These are phyloP conservation scores for Oxystoma pomonae DNA, from an alignment of 2,888 invertebrate species.

Conservation along the genomic window DNA sequence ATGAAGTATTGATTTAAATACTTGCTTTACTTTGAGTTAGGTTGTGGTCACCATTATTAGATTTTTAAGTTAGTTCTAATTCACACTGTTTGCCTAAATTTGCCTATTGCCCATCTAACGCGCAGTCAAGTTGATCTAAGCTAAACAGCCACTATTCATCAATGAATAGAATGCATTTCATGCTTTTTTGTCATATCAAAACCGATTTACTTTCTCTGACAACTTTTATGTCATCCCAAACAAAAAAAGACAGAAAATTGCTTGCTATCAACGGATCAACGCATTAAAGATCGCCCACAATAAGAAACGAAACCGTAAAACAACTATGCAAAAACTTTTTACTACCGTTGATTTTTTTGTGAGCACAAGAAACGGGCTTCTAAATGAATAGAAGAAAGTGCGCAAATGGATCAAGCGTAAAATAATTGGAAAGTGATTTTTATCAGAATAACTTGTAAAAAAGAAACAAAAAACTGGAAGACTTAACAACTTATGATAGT, in stretches of 20 bases:
- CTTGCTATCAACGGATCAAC: not conserved
- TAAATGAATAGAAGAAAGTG: slow-evolving; percentile 28
- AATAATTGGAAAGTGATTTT: slow-evolving; percentile 34
- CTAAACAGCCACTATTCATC: not conserved
- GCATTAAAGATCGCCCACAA: not conserved
- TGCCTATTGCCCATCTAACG: too few relatives aligned
- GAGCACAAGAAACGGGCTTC: not conserved
- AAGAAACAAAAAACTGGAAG: slow-evolving; percentile 19
- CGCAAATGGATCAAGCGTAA: slow-evolving; percentile 23
- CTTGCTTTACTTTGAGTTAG: too few relatives aligned
- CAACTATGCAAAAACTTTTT: not conserved
- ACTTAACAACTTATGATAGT: too few relatives aligned
- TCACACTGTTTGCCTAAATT: too few relatives aligned
- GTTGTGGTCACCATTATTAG: too few relatives aligned
- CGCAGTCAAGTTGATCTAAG: too few relatives aligned
- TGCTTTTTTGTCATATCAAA: not conserved
- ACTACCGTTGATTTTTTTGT: not conserved
- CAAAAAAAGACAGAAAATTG: not conserved
- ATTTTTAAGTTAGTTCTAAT: too few relatives aligned
- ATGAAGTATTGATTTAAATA: too few relatives aligned
- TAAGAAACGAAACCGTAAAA: not conserved
- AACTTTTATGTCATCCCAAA: not conserved
- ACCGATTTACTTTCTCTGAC: not conserved
- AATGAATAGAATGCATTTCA: not conserved
- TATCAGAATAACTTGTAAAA: slow-evolving; percentile 23